Evolutionary conservation across 2,113 vertebrate genomes (phyloP).

Genomic region (Hemiscyllium ocellatum): DNA sequence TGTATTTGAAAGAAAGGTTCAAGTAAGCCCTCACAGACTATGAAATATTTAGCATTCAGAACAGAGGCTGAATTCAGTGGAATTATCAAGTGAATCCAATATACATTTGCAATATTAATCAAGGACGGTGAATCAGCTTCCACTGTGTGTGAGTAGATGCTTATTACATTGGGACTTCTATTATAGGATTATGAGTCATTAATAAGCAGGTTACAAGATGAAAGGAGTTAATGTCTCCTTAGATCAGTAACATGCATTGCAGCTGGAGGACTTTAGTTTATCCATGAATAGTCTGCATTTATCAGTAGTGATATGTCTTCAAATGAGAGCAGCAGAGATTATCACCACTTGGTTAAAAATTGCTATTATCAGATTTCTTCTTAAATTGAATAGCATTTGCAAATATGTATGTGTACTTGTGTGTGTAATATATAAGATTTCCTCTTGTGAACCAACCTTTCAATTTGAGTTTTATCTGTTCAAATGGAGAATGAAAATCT

Average conservation of each 20-base stretch:
- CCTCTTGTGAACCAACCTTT: neutral
- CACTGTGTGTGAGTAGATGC: neutral
- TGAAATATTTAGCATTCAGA: neutral
- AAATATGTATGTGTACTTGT: neutral
- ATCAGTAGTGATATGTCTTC: neutral
- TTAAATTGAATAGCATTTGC: neutral
- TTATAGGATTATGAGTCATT: slow-evolving; percentile 14
- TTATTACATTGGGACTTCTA: neutral
- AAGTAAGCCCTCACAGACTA: neutral
- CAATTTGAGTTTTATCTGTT: neutral
- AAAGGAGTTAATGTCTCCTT: neutral
- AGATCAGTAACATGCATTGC: neutral
- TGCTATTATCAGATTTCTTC: neutral
- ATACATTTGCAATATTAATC: neutral
- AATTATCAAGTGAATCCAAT: slow-evolving; percentile 11
- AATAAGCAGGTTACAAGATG: slow-evolving; percentile 1
- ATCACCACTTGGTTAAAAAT: slow-evolving; percentile 19
- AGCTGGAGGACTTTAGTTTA: neutral
- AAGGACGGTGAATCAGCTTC: neutral
- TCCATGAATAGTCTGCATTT: neutral
- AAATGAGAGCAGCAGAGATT: neutral
- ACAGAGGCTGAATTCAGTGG: neutral
- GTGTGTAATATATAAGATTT: neutral
- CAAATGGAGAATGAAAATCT: neutral
- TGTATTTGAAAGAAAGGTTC: neutral